phyloP scores from a whole-genome alignment of 2,888 invertebrate genomes.

The Drosophila anomelani region DNA sequence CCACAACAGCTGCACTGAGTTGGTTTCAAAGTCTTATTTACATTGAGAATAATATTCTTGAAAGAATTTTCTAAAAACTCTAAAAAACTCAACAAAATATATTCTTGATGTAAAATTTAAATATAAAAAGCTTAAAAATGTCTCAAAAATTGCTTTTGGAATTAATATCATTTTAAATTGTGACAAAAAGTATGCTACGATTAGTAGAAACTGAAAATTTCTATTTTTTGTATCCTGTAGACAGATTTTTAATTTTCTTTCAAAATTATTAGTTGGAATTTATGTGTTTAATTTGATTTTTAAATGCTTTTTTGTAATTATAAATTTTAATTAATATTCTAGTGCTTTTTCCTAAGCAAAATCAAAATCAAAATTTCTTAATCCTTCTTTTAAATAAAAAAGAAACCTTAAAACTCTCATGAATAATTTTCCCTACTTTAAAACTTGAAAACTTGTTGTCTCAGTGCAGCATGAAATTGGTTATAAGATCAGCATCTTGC shows the following conservation, averaged over 20 bases:
- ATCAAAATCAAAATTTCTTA: not conserved
- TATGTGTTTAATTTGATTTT: not conserved
- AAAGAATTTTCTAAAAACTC: no score
- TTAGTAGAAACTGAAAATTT: not conserved
- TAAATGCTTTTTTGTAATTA: not conserved
- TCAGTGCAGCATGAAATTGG: slow-evolving; percentile 22
- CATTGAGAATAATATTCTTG: not conserved
- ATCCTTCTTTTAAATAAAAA: not conserved
- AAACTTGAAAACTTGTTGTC: not conserved
- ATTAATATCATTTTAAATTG: not conserved
- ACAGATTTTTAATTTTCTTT: not conserved
- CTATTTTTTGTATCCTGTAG: not conserved
- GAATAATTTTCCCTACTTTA: not conserved
- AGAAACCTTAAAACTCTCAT: not conserved
- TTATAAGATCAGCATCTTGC: slow-evolving; percentile 84
- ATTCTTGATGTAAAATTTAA: not conserved
- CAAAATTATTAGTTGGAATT: not conserved
- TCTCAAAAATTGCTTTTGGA: no score
- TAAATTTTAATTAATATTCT: not conserved
- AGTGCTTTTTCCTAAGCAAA: not conserved
- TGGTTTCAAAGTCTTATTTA: not conserved
- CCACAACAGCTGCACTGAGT: slow-evolving; percentile 20
- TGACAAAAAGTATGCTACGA: not conserved
- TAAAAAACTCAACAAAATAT: no score
- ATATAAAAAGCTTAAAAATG: no score